These are phyloP conservation scores for Chrysolina americana DNA, from an alignment of 2,888 invertebrate species.

Conservation along the genomic window DNA sequence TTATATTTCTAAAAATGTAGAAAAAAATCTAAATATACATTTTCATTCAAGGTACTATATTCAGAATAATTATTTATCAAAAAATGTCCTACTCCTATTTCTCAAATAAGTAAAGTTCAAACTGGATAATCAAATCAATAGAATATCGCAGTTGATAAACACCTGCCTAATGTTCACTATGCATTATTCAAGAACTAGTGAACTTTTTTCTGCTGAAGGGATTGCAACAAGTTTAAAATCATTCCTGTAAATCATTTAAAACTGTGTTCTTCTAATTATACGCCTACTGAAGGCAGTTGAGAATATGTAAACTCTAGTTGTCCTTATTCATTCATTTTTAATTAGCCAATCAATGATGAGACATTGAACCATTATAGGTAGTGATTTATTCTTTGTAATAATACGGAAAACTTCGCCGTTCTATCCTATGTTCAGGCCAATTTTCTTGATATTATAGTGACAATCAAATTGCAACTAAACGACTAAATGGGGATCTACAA, in stretches of 20 bases:
- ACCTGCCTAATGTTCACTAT: neutral
- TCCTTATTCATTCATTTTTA: neutral
- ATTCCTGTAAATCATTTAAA: neutral
- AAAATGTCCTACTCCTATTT: no score
- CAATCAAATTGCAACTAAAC: no score
- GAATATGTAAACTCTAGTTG: neutral
- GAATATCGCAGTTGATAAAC: neutral
- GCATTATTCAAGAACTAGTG: neutral
- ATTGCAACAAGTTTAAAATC: neutral
- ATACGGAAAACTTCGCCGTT: neutral
- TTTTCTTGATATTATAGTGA: neutral
- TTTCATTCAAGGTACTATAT: no score
- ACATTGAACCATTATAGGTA: neutral
- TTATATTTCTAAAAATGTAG: no score
- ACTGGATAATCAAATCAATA: neutral
- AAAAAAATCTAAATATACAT: no score
- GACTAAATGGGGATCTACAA: no score
- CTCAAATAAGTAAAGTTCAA: neutral
- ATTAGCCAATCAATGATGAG: neutral
- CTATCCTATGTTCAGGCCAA: neutral
- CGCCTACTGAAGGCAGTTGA: neutral
- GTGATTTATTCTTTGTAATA: neutral
- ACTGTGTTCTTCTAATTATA: neutral
- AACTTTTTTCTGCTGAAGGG: neutral
- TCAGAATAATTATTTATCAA: no score